Evolutionary conservation across 30 jellyfish, hydroid and myxozoan species (phyloP), one percentile per base, ranked within the genome.

Genomic region (Rhopilema esculentum): DNA sequence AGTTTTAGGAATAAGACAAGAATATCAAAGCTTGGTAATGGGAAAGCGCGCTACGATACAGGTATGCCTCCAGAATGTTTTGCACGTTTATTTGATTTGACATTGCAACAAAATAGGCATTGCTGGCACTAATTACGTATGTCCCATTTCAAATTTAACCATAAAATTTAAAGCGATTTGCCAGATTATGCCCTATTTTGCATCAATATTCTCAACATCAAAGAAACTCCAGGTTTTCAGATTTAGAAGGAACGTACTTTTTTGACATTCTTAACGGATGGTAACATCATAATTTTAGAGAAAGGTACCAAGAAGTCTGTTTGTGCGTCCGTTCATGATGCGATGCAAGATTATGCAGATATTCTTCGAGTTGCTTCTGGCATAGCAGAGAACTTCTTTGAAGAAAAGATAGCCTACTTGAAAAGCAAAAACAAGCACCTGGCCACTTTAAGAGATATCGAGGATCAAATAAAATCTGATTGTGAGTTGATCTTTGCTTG

Each of bases 391-490:
- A 87, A 87, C 64, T 92, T 92, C 98, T 87, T 86, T 33, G 93
- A 92, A 50, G 98, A 92, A 77, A 92, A 86, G 84, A 86, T 92
- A 8, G 78, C 92, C 71, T 92, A 86, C 68, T 52, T 86, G 29
- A 82, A 94, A 28, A 94, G 85, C 49, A 92, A 86, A 76, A 92
- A 92, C 75, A 74, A 94, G 57, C 83, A 94, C 51, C 76, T 92
- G 78, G 98, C 98, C 6, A 91, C 89, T 23, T 70, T 92, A 26
- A 52, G 98, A 26, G 92, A 86, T 81, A 92, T 92, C 70, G 98
- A 92, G 69, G 98, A 92, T 57, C 98, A 92, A 69, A 92, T 92
- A 84, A 92, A 92, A 29, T 86, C 94, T 18, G 96, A 92, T 53
- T 92, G 98, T 92, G 51, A 92, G 98, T 75, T 66, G 16, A n/a